Conservation (phyloP, 35 echinoderm and acorn worm genomes). For the Chiridota heheva region DNA sequence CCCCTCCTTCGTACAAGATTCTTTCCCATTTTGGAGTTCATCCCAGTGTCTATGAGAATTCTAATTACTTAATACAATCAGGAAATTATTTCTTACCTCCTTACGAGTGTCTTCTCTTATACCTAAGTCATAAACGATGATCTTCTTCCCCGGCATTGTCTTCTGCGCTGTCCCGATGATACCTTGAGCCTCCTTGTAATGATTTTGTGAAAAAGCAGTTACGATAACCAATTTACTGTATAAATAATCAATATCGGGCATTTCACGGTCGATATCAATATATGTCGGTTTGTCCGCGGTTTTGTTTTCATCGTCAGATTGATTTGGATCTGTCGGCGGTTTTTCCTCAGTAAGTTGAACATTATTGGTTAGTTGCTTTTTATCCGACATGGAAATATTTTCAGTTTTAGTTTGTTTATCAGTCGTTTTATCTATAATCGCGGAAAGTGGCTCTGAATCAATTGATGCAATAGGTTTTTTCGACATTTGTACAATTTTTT, state of each 20-base stretch:
- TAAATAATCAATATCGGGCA: slow-evolving; percentile 13
- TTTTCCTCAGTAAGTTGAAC: no score
- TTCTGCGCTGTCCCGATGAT: slow-evolving; percentile 45
- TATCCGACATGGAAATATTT: no score
- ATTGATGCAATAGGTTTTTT: no score
- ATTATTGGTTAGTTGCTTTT: no score
- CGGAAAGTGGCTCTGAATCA: no score
- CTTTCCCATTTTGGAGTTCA: neutral
- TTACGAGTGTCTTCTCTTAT: neutral
- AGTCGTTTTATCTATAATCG: no score
- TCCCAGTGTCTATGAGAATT: neutral
- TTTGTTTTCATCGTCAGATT: no score
- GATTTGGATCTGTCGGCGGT: no score
- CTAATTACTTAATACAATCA: neutral
- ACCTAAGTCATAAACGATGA: slow-evolving; percentile 46
- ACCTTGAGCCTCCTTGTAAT: slow-evolving; percentile 23
- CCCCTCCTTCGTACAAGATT: neutral
- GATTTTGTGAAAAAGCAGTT: slow-evolving; percentile 45
- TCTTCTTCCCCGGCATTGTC: slow-evolving; percentile 28
- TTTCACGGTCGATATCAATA: slow-evolving; percentile 34
- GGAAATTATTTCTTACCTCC: neutral
- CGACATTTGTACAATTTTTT: no score
- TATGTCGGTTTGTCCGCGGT: no score
- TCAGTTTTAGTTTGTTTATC: no score
- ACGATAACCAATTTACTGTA: slow-evolving; percentile 40